A percentile compares a stretch with the other conserved stretches of the same genome.
Evolutionary conservation across 2,888 invertebrate species (phyloP).

Genomic region (Plebejus melissa): DNA sequence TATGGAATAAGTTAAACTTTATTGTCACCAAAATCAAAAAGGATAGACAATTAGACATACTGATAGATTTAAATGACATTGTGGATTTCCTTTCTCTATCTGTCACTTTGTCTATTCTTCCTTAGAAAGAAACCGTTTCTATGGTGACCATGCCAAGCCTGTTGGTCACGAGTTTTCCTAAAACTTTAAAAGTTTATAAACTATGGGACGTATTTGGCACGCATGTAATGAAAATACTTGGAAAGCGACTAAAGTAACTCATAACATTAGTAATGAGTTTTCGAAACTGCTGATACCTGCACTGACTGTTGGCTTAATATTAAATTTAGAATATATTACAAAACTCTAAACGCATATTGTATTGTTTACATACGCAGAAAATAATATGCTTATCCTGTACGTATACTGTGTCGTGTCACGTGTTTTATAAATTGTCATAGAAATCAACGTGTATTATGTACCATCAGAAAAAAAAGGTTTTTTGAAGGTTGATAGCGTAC

Average conservation of each 20-base stretch:
- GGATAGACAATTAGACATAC: too few relatives aligned
- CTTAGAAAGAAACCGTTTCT: too few relatives aligned
- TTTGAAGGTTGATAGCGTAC: background rate
- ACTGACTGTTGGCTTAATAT: background rate
- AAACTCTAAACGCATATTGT: conserved; percentile 9
- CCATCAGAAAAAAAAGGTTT: background rate
- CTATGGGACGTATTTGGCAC: background rate
- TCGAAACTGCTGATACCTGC: background rate
- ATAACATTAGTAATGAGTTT: conserved; percentile 17
- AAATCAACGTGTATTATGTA: background rate
- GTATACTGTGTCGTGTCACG: background rate
- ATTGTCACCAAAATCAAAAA: too few relatives aligned
- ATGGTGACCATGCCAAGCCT: too few relatives aligned
- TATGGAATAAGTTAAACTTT: too few relatives aligned
- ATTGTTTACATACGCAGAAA: background rate
- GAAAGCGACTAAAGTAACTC: conserved; percentile 6
- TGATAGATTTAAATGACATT: too few relatives aligned
- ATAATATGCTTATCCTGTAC: background rate
- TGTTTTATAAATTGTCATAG: background rate
- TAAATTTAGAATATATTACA: background rate
- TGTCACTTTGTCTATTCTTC: too few relatives aligned
- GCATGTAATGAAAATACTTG: conserved; percentile 12
- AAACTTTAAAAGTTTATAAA: conserved; percentile 1
- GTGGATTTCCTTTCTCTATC: too few relatives aligned
- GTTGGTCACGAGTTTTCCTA: background rate